phyloP scores from a whole-genome alignment of 2,797 vertebrate species.

The Karalla daura region DNA sequence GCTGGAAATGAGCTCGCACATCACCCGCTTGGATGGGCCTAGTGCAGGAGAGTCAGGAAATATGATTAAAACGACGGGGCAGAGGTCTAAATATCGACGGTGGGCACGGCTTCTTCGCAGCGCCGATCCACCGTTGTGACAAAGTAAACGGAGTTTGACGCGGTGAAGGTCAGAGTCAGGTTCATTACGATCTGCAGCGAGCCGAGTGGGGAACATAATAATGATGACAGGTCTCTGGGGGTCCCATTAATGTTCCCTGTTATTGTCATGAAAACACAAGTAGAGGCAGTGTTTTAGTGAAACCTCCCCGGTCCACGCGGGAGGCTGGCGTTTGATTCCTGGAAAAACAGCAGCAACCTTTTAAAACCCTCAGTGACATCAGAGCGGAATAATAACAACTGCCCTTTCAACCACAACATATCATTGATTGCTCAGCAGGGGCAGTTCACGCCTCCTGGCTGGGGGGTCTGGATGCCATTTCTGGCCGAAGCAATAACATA shows the following conservation, averaged over 20 bases:
- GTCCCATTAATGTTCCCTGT: constrained; percentile 14
- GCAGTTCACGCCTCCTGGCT: constrained; percentile 6
- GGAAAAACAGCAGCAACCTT: constrained; percentile 45
- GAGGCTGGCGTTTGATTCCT: constrained; percentile 24
- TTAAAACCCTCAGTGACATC: constrained; percentile 42
- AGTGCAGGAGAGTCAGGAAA: not conserved
- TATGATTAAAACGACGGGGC: not conserved
- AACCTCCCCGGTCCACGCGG: not conserved
- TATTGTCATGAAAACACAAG: constrained; percentile 26
- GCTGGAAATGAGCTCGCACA: constrained; percentile 7
- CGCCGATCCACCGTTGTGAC: not conserved
- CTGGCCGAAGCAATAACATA: constrained; percentile 12
- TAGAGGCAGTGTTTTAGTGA: not conserved
- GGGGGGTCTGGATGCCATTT: constrained; percentile 21
- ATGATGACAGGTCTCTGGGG: constrained; percentile 13
- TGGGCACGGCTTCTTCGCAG: not conserved
- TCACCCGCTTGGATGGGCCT: constrained; percentile 8
- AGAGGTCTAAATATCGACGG: not conserved
- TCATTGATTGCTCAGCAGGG: constrained; percentile 23
- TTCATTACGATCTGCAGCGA: not conserved
- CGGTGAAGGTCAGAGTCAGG: constrained; percentile 5
- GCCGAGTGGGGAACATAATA: constrained; percentile 18
- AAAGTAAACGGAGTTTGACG: too few relatives aligned
- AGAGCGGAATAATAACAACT: constrained; percentile 32
- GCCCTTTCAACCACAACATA: constrained; percentile 27